phyloP scores from a whole-genome alignment of 2,888 invertebrate genomes.

The Hemaris fuciformis region DNA sequence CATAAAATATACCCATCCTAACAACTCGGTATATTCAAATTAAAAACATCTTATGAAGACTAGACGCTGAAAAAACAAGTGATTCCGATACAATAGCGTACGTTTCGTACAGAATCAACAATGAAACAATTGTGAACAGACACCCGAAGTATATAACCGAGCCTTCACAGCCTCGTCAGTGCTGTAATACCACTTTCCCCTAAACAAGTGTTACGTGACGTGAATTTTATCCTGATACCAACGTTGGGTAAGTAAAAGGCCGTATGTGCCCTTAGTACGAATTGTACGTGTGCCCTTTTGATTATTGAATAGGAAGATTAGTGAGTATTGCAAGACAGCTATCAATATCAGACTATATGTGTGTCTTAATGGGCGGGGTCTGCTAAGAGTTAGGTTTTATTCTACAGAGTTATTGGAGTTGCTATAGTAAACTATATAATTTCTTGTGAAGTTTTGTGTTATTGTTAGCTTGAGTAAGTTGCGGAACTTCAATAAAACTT shows the following conservation, averaged over 20 bases:
- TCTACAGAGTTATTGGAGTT: too few species aligned
- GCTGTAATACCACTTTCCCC: not conserved
- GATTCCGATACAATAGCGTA: not conserved
- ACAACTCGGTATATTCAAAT: not conserved
- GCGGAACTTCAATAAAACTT: not conserved
- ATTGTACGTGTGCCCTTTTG: not conserved
- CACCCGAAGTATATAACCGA: not conserved
- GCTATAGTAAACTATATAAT: too few species aligned
- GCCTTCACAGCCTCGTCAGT: not conserved
- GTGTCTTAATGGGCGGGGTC: too few species aligned
- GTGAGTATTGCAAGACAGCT: too few species aligned
- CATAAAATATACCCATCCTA: not conserved
- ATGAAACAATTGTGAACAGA: not conserved
- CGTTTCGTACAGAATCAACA: not conserved
- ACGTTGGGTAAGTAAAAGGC: not conserved
- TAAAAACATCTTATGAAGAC: not conserved
- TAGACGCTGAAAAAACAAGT: not conserved
- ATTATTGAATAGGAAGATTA: not conserved
- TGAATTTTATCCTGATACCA: not conserved
- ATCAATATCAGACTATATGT: too few species aligned
- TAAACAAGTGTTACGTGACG: slow-evolving; percentile 1
- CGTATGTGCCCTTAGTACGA: not conserved
- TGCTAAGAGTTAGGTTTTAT: too few species aligned
- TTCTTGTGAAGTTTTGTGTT: too few species aligned
- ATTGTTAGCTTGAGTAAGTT: too few species aligned